These are phyloP conservation scores for Volucella zonaria DNA, from an alignment of 2,888 invertebrate species.

Conservation along the genomic window DNA sequence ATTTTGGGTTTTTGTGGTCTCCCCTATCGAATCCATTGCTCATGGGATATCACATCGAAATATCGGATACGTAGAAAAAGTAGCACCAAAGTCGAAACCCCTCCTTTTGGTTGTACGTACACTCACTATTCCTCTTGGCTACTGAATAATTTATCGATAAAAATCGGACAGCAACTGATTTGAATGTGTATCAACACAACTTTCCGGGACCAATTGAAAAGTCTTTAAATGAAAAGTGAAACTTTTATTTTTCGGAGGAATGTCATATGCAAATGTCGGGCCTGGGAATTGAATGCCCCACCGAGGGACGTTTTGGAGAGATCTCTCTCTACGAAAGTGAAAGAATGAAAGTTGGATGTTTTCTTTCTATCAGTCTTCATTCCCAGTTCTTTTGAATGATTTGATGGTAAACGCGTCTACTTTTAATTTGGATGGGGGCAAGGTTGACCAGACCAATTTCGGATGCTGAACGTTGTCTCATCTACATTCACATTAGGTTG, in stretches of 20 bases:
- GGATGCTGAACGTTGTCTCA: slow-evolving; percentile 5
- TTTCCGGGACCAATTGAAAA: slow-evolving; percentile 57
- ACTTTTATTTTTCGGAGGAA: slow-evolving; percentile 46
- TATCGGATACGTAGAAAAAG: slow-evolving; percentile 14
- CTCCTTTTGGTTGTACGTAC: slow-evolving; percentile 26
- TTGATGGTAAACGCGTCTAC: neutral
- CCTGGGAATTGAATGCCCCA: slow-evolving; percentile 35
- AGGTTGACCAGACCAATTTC: slow-evolving; percentile 22
- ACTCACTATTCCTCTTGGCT: slow-evolving; percentile 23
- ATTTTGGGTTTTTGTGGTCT: neutral
- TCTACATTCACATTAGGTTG: slow-evolving; percentile 2
- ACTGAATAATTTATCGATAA: slow-evolving; percentile 66
- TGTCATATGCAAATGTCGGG: slow-evolving; percentile 60
- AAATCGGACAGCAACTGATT: slow-evolving; percentile 50
- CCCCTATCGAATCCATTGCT: slow-evolving; percentile 21
- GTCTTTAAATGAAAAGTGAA: slow-evolving; percentile 67
- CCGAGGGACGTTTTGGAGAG: slow-evolving; percentile 3
- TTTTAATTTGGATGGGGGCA: slow-evolving; percentile 1
- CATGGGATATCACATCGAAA: slow-evolving; percentile 15
- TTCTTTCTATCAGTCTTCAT: slow-evolving; percentile 2
- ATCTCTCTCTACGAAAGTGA: slow-evolving; percentile 45
- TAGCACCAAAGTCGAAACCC: slow-evolving; percentile 28
- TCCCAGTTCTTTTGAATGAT: slow-evolving; percentile 5
- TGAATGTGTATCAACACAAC: slow-evolving; percentile 53
- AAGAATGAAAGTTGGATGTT: slow-evolving; percentile 61